Evolutionary conservation across 2,797 vertebrate species (phyloP), one percentile per base, ranked within the genome.

Genomic region (Fringilla coelebs): DNA sequence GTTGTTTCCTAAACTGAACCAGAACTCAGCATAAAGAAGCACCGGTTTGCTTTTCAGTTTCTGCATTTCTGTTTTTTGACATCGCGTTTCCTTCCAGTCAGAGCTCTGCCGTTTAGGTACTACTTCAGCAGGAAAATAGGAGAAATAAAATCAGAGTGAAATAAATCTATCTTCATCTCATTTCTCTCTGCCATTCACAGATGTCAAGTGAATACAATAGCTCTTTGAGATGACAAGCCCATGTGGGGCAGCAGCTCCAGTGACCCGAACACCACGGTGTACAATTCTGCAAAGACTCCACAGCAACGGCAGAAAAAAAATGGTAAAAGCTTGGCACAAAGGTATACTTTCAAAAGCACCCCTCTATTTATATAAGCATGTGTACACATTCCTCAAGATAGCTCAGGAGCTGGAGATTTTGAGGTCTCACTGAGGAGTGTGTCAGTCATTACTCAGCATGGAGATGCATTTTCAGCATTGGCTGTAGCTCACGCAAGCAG

Each of bases 101-200:
- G 45, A 93, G 45, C 48, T 73, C 55, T 74, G 36, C 51, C 1
- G 1, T 62, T 88, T 29, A 70, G 15, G 17, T 84, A 54, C 80
- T 90, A 49, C 88, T 96, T 96, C 80, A 94, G 77, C 1, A 1
- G 84, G 82, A 95, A 94, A 93, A 92, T 84, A 94, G 49, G 77
- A 91, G 88, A 96, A 95, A 91, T 86, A 88, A 93, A 95, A 91
- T 87, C 80, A 79, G 63, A 82, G 77, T 67, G 74, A 93, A 95
- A 94, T 94, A 96, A 96, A 95, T 91, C 93, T 82, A 84, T 92
- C 95, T 95, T 84, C 89, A 66, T 96, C 91, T 92, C 70, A 90
- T 96, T 97, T 95, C 76, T 95, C 88, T 91, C 63, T 91, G 88
- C 76, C 91, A 61, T 84, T 93, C 79, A 82, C 80, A 88, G 67